phyloP scores from a whole-genome alignment of 2,797 vertebrate species.

The Pipistrellus pygmaeus region DNA sequence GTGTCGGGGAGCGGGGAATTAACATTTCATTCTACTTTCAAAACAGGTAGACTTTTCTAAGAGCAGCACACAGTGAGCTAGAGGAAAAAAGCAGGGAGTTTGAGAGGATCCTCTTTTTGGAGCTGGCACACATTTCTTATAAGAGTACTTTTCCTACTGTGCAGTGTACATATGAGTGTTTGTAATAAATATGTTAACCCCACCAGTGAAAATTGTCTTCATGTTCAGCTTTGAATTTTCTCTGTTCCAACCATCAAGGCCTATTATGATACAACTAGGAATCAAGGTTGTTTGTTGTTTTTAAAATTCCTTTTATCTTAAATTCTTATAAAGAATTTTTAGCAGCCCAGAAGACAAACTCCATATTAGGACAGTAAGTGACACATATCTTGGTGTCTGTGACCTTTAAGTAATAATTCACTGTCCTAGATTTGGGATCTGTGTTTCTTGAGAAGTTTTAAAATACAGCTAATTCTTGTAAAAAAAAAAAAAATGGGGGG shows the following conservation, averaged over 20 bases:
- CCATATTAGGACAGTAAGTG: slow-evolving; percentile 21
- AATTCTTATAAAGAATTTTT: slow-evolving; percentile 23
- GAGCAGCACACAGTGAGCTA: not conserved
- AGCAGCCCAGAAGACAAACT: slow-evolving; percentile 31
- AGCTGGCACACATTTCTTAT: not conserved
- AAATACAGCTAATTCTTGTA: not conserved
- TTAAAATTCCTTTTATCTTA: slow-evolving; percentile 16
- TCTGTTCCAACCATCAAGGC: not conserved
- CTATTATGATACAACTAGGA: not conserved
- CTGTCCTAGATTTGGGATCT: slow-evolving; percentile 43
- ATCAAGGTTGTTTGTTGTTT: not conserved
- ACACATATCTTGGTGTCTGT: not conserved
- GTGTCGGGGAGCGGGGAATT: slow-evolving; percentile 31
- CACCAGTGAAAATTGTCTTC: slow-evolving; percentile 25
- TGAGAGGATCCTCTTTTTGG: not conserved
- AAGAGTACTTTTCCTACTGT: not conserved
- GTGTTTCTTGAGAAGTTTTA: slow-evolving; percentile 49
- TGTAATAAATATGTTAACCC: not conserved
- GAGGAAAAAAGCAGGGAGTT: not conserved
- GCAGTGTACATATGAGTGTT: not conserved
- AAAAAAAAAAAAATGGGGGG: slow-evolving; percentile 11
- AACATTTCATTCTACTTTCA: slow-evolving; percentile 60
- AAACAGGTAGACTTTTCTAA: slow-evolving; percentile 50
- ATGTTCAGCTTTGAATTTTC: not conserved
- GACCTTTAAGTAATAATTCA: slow-evolving; percentile 12